These are phyloP conservation scores for Perccottus glenii DNA, from an alignment of 2,113 vertebrate species.

Conservation along the genomic window DNA sequence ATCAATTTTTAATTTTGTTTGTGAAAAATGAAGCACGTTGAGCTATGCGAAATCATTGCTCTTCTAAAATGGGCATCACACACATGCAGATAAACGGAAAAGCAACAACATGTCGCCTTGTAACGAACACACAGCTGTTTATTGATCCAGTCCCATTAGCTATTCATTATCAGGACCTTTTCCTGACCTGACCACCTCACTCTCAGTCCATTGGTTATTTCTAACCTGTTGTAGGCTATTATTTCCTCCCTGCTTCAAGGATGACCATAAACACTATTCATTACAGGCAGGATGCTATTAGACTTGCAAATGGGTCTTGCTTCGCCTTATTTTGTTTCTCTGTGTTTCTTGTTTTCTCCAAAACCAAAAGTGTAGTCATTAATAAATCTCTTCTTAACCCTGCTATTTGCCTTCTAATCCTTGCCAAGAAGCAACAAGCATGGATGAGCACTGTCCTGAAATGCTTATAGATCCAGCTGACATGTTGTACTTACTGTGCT, in stretches of 20 bases:
- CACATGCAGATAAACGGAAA: not conserved
- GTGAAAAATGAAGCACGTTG: slow-evolving; percentile 44
- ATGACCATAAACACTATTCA: slow-evolving; percentile 58
- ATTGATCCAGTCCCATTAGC: slow-evolving; percentile 56
- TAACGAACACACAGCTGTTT: slow-evolving; percentile 32
- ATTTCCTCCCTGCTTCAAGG: slow-evolving; percentile 35
- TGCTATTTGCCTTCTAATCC: slow-evolving; percentile 45
- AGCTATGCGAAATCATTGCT: slow-evolving; percentile 48
- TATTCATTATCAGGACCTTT: slow-evolving; percentile 57
- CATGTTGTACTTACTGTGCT: not conserved
- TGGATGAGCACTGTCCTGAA: slow-evolving; percentile 18
- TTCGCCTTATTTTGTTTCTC: slow-evolving; percentile 26
- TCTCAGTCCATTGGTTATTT: slow-evolving; percentile 45
- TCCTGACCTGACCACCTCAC: slow-evolving; percentile 42
- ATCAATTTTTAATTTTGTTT: slow-evolving; percentile 73
- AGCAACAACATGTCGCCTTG: slow-evolving; percentile 8
- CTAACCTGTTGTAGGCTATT: slow-evolving; percentile 42
- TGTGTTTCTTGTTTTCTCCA: slow-evolving; percentile 19
- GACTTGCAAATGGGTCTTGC: slow-evolving; percentile 60
- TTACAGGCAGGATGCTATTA: slow-evolving; percentile 60
- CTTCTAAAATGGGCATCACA: slow-evolving; percentile 25
- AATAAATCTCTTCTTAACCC: slow-evolving; percentile 43
- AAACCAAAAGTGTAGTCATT: slow-evolving; percentile 44
- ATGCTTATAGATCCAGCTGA: not conserved
- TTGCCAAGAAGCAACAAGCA: slow-evolving; percentile 20